Base-by-base conservation (phyloP, 2,888 invertebrate species). In the Drosophila tripunctata region DNA sequence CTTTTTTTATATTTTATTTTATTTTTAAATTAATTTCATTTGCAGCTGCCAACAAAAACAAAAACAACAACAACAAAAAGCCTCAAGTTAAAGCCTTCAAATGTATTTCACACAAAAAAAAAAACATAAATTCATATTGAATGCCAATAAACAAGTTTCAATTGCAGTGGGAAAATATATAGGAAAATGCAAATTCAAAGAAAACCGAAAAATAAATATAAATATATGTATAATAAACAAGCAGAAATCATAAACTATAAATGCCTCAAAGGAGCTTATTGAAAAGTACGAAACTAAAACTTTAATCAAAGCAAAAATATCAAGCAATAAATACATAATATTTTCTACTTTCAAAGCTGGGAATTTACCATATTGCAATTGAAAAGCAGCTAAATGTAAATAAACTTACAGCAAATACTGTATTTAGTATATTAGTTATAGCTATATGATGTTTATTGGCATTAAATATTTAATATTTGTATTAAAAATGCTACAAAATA, bases 21-120 rank as follows among this genome's bases (percentile, higher is more conserved):
- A n/a, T 36, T 14, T 17, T 55, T 65, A 71, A 64, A 67, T 80
- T 74, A 80, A 86, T 86, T 80, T 80, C 71, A 74, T 80, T 83
- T 52, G 35, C 50, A 19, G 21, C n/a, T n/a, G n/a, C n/a, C n/a
- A n/a, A n/a, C n/a, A n/a, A n/a, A n/a, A n/a, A n/a, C n/a, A n/a
- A n/a, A n/a, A n/a, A n/a, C 38, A 21, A 12, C 27, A 38, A 24
- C 17, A 10, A 30, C 6, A 17, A 0, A 21, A 15, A 30, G 31
- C 36, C 17, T 58, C 56, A 63, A 64, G 45, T 57, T 45, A 47
- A 61, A 36, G 52, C 19, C 31, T 31, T 15, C 7, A 47, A 56
- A 50, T 33, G 15, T 21, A 21, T 15, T n/a, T n/a, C n/a, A n/a
- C n/a, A n/a, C n/a, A n/a, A n/a, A n/a, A n/a, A n/a, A n/a, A n/a